Evolutionary conservation across 2,797 vertebrate genomes (phyloP), one percentile per base, ranked within the genome.

Genomic region (Enteromius radiatus): DNA sequence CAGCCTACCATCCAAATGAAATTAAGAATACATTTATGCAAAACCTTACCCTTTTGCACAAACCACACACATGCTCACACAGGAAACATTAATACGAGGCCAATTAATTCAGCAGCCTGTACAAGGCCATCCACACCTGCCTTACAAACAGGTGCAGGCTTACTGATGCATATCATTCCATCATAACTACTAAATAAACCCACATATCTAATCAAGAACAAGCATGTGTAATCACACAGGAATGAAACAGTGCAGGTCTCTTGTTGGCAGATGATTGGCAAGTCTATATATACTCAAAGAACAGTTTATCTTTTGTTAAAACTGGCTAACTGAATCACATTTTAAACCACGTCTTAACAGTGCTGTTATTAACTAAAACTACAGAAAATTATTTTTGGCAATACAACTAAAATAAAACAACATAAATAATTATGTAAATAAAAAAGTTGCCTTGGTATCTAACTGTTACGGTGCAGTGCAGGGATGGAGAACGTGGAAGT

Each of bases 51-150:
- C 54, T 33, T 31, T 9, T 33, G 38, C 36, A 73, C 31, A 56
- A 78, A 84, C 67, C 67, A 49, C 70, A 59, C 75, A 64, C 41
- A 84, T 54, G 45, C n/a, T 76, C 63, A 80, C 33, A 59, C 73
- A 68, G 38, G 70, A 84, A 84, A 63, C 31, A 68, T 17, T 47
- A 47, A 86, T 67, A 83, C 61, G 49, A 77, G 59, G 63, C 26
- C 73, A 78, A 86, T 83, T 83, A 84, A 69, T 69, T 76, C 33
- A 67, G 70, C 52, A 86, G 68, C 68, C 43, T 81, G 61, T 33
- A 81, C 54, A 70, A 81, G 78, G 78, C 69, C 61, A 75, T 52
- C 11, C 76, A 85, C 61, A 69, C 38, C 79, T 85, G 74, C 19
- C 73, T 85, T 67, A 59, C 38, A 68, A 61, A 56, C 65, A 71